These are phyloP conservation scores for Carcina quercana DNA, from an alignment of 2,888 invertebrate species.

Conservation along the genomic window DNA sequence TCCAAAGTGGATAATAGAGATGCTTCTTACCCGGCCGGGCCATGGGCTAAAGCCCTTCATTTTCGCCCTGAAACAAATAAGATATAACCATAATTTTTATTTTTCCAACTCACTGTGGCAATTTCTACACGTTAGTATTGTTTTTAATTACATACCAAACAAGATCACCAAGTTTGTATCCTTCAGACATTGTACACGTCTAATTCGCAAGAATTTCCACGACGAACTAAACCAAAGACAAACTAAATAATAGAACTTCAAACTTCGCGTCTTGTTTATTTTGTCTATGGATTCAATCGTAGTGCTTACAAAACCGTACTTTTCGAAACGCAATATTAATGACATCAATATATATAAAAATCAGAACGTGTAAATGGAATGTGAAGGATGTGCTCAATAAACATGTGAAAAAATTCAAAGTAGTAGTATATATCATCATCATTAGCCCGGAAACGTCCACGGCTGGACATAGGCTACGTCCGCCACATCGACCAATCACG, in stretches of 20 bases:
- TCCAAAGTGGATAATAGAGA: constrained; percentile 26
- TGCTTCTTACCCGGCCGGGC: constrained; percentile 94
- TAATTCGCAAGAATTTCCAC: constrained; percentile 39
- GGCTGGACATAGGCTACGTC: too few species aligned
- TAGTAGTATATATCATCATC: too few species aligned
- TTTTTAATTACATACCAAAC: constrained; percentile 62
- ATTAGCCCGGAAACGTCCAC: too few species aligned
- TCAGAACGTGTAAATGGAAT: too few species aligned
- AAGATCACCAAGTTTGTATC: constrained; percentile 70
- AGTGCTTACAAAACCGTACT: too few species aligned
- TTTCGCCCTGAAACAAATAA: constrained; percentile 88
- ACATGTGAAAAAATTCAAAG: too few species aligned
- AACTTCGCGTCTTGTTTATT: constrained; percentile 22
- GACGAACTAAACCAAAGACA: constrained; percentile 57
- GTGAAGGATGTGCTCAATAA: too few species aligned
- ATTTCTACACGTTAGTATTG: constrained; percentile 21
- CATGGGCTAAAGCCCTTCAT: constrained; percentile 98
- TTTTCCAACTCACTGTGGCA: constrained; percentile 42
- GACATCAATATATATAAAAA: too few species aligned
- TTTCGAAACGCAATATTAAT: too few species aligned
- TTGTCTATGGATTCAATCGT: constrained; percentile 32
- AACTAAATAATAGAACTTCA: constrained; percentile 24
- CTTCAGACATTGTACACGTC: constrained; percentile 56
- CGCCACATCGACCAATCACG: too few species aligned
- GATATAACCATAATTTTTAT: constrained; percentile 20